Evolutionary conservation across 2,113 vertebrate genomes (phyloP).

Genomic region (Oreochromis tanganicae): DNA sequence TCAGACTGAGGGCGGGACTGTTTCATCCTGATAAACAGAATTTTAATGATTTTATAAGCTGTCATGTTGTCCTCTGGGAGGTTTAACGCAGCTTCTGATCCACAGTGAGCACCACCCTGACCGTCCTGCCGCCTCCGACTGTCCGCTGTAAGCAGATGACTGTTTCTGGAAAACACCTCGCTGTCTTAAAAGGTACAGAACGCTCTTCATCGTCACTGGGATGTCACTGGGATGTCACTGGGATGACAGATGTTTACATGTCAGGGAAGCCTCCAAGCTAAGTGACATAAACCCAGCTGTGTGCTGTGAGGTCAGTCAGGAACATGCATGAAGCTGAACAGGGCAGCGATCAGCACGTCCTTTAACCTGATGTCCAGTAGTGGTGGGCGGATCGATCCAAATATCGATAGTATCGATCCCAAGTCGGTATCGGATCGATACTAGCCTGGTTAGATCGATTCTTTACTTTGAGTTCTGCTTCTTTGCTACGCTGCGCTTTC

Average conservation of each 20-base stretch:
- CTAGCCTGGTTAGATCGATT: too few relatives aligned
- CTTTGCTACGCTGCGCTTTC: too few relatives aligned
- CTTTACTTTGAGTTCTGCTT: too few relatives aligned
- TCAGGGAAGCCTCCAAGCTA: background rate
- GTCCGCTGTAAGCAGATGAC: constrained; percentile 85
- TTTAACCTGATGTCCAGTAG: background rate
- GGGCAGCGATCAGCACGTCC: background rate
- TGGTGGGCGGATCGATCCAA: too few relatives aligned
- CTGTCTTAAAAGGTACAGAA: constrained; percentile 76
- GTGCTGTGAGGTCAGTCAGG: background rate
- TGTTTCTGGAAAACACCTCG: constrained; percentile 82
- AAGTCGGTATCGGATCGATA: too few relatives aligned
- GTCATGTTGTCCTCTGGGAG: fast-evolving
- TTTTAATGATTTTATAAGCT: background rate
- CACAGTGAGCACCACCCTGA: constrained; percentile 85
- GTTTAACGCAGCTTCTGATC: background rate
- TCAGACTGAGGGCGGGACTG: background rate
- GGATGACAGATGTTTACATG: background rate
- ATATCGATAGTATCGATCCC: too few relatives aligned
- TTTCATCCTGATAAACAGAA: background rate
- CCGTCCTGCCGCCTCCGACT: constrained; percentile 82
- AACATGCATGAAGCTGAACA: background rate
- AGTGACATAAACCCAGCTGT: background rate
- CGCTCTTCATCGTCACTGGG: background rate
- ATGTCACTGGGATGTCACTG: background rate